Conservation (phyloP, 1,140 invertebrate genomes). For the Scaptodrosophila lebanonensis region DNA sequence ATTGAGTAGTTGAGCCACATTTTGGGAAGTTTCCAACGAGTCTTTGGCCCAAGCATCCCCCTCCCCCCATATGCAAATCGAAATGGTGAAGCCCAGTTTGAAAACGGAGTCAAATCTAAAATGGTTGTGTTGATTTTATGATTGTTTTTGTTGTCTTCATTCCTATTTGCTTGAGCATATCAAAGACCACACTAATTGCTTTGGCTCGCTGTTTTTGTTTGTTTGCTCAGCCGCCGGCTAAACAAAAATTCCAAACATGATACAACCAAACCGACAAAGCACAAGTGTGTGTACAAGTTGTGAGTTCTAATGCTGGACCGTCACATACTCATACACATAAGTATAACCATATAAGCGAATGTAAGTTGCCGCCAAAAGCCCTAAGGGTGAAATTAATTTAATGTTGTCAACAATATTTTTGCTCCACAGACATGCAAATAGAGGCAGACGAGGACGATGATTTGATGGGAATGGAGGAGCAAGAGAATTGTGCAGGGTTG, state of each 20-base stretch:
- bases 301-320: slow-evolving; percentile 36
- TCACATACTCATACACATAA: slow-evolving; percentile 15
- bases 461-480: neutral
- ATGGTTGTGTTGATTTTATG: slow-evolving; percentile 8
- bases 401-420: slow-evolving; percentile 60
- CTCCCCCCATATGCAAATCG: neutral
- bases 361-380: slow-evolving; percentile 13
- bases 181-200: slow-evolving; percentile 40
- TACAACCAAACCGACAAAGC: slow-evolving; percentile 10
- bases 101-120: slow-evolving; percentile 7
- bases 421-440: slow-evolving; percentile 7
- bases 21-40: too few species aligned
- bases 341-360: slow-evolving; percentile 1
- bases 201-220: slow-evolving; percentile 24
- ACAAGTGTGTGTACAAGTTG: too few species aligned
- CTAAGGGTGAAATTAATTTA: slow-evolving; percentile 47
- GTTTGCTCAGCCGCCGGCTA: slow-evolving; percentile 9
- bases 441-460: neutral
- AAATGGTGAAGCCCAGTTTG: neutral
- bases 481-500: slow-evolving; percentile 17
- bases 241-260: slow-evolving; percentile 1
- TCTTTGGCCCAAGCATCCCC: neutral
- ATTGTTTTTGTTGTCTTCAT: slow-evolving; percentile 17
- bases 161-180: slow-evolving; percentile 9
- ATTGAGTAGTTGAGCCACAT: too few species aligned